Percentiles rank a stretch among this genome's conserved stretches.
Conservation (phyloP, 2,113 vertebrate genomes). For the Isurus oxyrinchus region DNA sequence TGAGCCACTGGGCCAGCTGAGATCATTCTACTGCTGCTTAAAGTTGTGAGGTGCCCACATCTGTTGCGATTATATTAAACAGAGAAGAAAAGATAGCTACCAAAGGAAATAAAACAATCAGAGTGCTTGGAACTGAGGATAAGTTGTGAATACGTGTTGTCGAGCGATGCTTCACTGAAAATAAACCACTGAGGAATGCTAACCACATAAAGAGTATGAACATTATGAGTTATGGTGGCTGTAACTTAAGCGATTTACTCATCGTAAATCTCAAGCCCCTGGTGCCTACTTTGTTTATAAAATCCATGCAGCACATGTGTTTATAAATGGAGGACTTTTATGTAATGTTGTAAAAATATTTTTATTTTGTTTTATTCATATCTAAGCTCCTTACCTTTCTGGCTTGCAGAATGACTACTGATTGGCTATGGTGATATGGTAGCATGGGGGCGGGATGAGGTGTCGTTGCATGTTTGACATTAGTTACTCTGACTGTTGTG, state of each 20-base stretch:
- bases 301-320: background rate
- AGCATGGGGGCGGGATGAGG: background rate
- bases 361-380: background rate
- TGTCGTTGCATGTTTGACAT: background rate
- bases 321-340: background rate
- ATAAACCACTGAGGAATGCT: background rate
- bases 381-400: background rate
- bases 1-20: background rate
- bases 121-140: background rate
- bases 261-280: background rate
- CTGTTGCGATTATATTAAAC: background rate
- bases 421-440: background rate
- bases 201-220: slow-evolving; percentile 14
- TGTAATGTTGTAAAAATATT: background rate
- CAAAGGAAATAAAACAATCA: background rate
- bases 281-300: background rate
- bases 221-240: slow-evolving; percentile 15
- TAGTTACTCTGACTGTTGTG: background rate
- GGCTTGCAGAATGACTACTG: background rate
- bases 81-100: background rate
- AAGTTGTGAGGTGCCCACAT: background rate
- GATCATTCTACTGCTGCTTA: background rate
- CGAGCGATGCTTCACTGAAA: background rate
- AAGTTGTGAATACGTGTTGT: background rate
- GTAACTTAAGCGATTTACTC: background rate